These are phyloP conservation scores for Lasioglossum leucozonium DNA, from an alignment of 2,888 invertebrate species.

Conservation along the genomic window DNA sequence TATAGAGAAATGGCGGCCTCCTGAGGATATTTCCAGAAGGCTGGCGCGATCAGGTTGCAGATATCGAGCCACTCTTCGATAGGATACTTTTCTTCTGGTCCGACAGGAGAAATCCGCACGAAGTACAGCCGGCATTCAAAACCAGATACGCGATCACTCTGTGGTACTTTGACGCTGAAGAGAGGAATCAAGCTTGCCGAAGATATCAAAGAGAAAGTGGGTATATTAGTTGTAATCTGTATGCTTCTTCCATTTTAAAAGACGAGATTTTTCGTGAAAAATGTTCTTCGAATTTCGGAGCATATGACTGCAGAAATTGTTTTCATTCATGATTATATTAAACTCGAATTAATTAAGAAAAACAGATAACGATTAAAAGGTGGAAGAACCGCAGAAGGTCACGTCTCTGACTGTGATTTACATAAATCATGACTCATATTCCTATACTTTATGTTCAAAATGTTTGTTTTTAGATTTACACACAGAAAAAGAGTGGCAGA, in stretches of 20 bases:
- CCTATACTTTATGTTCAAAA: constrained; percentile 11
- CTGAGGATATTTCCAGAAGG: constrained; percentile 97
- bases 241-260: constrained; percentile 4
- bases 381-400: not conserved
- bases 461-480: constrained; percentile 9
- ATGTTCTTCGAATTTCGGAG: not conserved
- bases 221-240: constrained; percentile 36
- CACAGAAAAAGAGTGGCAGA: not conserved
- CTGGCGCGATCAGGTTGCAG: constrained; percentile 92
- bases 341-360: not conserved
- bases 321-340: not conserved
- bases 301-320: not conserved
- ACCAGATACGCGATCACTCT: constrained; percentile 96
- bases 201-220: constrained; percentile 86
- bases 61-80: constrained; percentile 97
- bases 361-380: not conserved
- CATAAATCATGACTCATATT: constrained; percentile 8
- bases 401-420: not conserved
- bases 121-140: constrained; percentile 96
- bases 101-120: constrained; percentile 97
- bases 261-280: not conserved
- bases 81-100: constrained; percentile 99
- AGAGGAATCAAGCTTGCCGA: constrained; percentile 90
- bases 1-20: constrained; percentile 90
- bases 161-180: constrained; percentile 95